phyloP scores from a whole-genome alignment of 2,888 invertebrate species.

The Strigamia maritima region DNA sequence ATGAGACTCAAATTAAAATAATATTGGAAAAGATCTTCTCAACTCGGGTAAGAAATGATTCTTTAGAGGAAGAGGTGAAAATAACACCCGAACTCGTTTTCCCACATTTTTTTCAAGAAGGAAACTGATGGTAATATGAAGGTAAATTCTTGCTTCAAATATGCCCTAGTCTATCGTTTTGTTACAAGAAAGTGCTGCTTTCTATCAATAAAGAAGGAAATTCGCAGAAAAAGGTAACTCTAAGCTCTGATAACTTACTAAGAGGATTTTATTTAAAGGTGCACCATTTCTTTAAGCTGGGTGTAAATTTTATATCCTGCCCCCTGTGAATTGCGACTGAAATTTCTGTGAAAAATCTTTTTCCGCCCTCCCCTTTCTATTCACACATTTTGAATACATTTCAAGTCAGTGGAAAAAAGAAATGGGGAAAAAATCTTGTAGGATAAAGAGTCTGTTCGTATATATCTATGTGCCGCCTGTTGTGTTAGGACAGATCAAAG shows the following conservation, averaged over 20 bases:
- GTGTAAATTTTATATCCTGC: neutral
- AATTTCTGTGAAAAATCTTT: neutral
- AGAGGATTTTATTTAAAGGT: constrained; percentile 15
- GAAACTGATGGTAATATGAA: constrained; percentile 1
- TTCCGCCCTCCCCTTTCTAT: neutral
- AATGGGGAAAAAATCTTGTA: neutral
- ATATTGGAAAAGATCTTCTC: neutral
- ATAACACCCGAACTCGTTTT: neutral
- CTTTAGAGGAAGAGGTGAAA: neutral
- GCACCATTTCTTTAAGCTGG: neutral
- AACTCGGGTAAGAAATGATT: neutral
- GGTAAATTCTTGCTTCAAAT: neutral
- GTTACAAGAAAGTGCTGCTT: neutral
- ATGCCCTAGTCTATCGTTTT: constrained; percentile 5
- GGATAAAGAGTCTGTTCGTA: neutral
- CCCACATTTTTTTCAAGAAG: neutral
- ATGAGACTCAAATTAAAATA: neutral
- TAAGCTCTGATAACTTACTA: constrained; percentile 1
- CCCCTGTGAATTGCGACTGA: neutral
- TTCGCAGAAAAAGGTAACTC: constrained; percentile 2
- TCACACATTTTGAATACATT: neutral
- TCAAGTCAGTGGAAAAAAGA: neutral
- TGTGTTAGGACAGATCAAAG: constrained; percentile 15
- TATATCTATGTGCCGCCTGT: constrained; percentile 4
- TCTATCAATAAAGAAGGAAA: constrained; percentile 15